These are phyloP conservation scores for Myotis daubentonii DNA, from an alignment of 2,797 vertebrate species.

Conservation along the genomic window DNA sequence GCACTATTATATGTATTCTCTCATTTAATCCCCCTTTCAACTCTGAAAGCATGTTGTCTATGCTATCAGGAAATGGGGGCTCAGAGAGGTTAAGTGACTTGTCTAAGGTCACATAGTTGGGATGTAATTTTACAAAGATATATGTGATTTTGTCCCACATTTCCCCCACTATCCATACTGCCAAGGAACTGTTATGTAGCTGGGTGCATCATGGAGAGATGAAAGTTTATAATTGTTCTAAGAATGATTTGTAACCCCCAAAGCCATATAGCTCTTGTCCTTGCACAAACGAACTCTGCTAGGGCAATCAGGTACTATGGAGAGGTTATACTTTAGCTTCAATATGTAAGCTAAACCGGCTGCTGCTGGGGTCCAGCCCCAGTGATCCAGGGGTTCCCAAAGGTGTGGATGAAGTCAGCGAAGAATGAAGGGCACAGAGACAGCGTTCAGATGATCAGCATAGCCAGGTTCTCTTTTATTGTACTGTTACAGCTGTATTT, in stretches of 20 bases:
- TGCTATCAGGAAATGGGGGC: not conserved
- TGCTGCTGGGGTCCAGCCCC: no score
- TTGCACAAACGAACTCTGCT: slow-evolving; percentile 6
- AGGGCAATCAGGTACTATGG: not conserved
- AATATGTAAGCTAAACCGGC: not conserved
- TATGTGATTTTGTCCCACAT: not conserved
- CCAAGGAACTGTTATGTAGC: not conserved
- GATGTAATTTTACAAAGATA: not conserved
- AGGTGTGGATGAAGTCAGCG: no score
- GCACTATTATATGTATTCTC: not conserved
- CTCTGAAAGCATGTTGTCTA: not conserved
- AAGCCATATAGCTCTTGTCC: not conserved
- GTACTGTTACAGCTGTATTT: no score
- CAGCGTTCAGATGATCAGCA: no score
- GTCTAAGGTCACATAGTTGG: slow-evolving; percentile 15
- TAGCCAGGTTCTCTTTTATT: no score
- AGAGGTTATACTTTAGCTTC: not conserved
- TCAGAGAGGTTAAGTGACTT: not conserved
- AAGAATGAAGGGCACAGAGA: no score
- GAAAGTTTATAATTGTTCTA: slow-evolving; percentile 20
- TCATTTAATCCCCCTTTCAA: not conserved
- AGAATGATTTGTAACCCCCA: slow-evolving; percentile 10
- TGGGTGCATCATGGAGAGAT: not conserved
- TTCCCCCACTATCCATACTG: not conserved
- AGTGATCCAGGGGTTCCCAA: no score